Evolutionary conservation across 2,888 invertebrate genomes (phyloP), one percentile per base, ranked within the genome.

Genomic region (Bellardia bayeri): DNA sequence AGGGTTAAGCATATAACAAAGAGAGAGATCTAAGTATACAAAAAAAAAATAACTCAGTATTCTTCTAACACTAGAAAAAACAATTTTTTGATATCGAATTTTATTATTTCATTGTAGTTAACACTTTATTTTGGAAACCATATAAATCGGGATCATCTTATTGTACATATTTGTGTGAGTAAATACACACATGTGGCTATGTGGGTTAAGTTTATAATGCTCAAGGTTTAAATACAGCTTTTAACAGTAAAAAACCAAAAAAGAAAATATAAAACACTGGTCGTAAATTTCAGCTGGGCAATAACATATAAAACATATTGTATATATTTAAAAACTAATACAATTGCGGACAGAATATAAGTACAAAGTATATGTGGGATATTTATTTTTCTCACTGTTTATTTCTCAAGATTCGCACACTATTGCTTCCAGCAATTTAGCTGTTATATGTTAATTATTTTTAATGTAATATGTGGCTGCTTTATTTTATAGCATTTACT

Each of bases 221-320:
- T 80, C 61, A 80, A 75, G 85, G 74, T 75, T 85, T 85, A 75
- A 69, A 63, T 84, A 61, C 61, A 69, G 74, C 76, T 85, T 76
- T 85, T 81, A 81, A 16, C 30, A 33, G 45, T 16, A 82, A 37
- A 23, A 37, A 49, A 68, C 16, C 75, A 37, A 16, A 49, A 63
- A 68, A 30, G 76, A 23, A 61, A 64, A 40, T 49, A 23, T 45
- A 72, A 74, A 82, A 71, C 23, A 66, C n/a, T 61, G 63, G 76
- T 81, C 76, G 66, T 85, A 66, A 85, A 82, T 72, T 78, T 76
- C 42, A 66, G 58, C 40, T 78, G 76, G 56, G 81, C 66, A 81
- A 85, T 82, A 78, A 82, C 51, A 82, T 37, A 81, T 14, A 76
- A 51, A 76, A 71, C 66, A 78, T 66, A 51, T 58, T 37, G 16